Conservation (phyloP, 2,797 vertebrate species). For the Muscicapa striata region DNA sequence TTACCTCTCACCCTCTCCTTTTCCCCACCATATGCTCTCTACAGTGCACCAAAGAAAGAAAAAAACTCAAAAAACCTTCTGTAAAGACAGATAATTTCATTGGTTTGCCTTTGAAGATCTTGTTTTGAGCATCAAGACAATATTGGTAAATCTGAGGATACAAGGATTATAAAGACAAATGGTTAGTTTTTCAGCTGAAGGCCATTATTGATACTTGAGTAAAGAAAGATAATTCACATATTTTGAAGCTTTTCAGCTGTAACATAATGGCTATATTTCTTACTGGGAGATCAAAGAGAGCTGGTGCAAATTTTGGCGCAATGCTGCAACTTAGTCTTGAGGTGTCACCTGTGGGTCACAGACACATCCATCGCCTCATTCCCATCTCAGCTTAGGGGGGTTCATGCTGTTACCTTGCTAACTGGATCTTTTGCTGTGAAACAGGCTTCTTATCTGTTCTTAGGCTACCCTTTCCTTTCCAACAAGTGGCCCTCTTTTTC, state of each 20-base stretch:
- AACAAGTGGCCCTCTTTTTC: background rate
- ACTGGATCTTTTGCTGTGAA: background rate
- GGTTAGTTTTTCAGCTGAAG: background rate
- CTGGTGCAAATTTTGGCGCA: background rate
- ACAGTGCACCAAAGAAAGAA: background rate
- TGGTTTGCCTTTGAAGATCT: background rate
- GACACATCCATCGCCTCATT: accelerated
- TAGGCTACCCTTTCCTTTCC: background rate
- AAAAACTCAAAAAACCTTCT: background rate
- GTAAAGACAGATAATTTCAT: background rate
- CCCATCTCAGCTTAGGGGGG: background rate
- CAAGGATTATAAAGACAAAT: background rate
- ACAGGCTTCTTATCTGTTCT: background rate
- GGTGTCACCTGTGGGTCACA: background rate
- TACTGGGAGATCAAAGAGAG: background rate
- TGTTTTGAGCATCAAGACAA: background rate
- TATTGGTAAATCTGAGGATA: background rate
- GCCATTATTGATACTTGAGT: background rate
- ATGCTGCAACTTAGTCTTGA: background rate
- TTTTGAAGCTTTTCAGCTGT: background rate
- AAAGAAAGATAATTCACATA: background rate
- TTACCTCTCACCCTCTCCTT: background rate
- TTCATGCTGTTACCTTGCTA: background rate
- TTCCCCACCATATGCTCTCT: background rate
- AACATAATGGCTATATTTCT: background rate